A percentile compares a stretch with the other conserved stretches of the same genome.
Conservation (phyloP, 2,113 vertebrate genomes). For the Anas platyrhynchos region DNA sequence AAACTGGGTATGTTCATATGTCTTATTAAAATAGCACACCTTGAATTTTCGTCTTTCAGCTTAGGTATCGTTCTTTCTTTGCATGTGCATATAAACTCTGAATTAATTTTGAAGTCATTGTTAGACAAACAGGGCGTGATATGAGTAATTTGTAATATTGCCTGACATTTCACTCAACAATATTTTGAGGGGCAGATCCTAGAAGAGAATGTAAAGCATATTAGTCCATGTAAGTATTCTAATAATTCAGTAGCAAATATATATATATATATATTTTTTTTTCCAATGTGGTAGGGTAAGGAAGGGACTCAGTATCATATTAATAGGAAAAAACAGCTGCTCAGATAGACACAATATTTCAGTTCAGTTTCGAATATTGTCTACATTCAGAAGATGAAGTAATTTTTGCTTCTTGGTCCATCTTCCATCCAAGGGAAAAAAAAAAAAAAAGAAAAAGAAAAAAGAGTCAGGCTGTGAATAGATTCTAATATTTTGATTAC, state of each 20-base stretch:
- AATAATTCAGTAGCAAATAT: neutral
- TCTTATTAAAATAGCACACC: neutral
- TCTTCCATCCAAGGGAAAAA: neutral
- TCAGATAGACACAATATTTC: neutral
- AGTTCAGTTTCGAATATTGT: neutral
- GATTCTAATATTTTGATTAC: neutral
- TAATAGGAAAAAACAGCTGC: neutral
- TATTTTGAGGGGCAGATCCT: neutral
- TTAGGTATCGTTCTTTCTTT: neutral
- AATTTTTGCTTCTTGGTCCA: neutral
- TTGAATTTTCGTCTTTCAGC: neutral
- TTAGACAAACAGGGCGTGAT: neutral
- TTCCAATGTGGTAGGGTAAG: neutral
- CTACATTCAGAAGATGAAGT: neutral
- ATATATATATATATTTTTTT: neutral
- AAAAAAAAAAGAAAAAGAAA: neutral
- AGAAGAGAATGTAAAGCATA: neutral
- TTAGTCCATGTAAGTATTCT: neutral
- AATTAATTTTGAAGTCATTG: neutral
- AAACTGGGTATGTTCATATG: neutral
- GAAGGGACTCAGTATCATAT: neutral
- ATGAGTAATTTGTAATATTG: neutral
- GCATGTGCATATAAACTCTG: neutral
- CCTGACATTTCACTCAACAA: neutral
- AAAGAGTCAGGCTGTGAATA: neutral